Percentiles rank a stretch among this genome's conserved stretches.
Evolutionary conservation across 2,797 vertebrate genomes (phyloP).

Genomic region (Rhinatrema bivittatum): DNA sequence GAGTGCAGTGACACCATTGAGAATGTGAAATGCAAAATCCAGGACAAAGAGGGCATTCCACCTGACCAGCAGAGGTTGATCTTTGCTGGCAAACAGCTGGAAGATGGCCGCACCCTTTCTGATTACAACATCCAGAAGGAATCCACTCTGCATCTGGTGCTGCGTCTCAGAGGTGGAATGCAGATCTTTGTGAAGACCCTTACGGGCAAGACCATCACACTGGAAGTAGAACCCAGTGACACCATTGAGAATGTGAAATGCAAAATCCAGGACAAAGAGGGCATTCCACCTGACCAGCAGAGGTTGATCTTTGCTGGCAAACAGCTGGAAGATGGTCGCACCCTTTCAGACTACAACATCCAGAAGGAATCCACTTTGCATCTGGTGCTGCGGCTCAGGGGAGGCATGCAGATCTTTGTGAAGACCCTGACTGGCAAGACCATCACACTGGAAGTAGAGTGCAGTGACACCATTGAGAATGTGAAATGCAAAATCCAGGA

Average conservation of each 20-base stretch:
- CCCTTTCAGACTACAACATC: constrained; percentile 55
- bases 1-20: constrained; percentile 40
- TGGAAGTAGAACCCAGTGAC: constrained; percentile 28
- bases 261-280: constrained; percentile 44
- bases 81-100: constrained; percentile 70
- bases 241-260: constrained; percentile 50
- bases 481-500: constrained; percentile 36
- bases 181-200: constrained; percentile 43
- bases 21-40: constrained; percentile 36
- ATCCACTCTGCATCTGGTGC: constrained; percentile 43
- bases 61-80: constrained; percentile 45
- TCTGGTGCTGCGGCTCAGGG: constrained; percentile 47
- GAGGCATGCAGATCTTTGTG: constrained; percentile 11
- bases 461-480: constrained; percentile 30
- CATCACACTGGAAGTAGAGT: constrained; percentile 30
- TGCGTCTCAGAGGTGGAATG: constrained; percentile 45
- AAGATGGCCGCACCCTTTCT: constrained; percentile 60
- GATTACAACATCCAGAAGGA: constrained; percentile 65
- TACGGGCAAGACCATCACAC: constrained; percentile 32
- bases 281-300: constrained; percentile 61
- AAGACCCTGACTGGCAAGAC: constrained; percentile 27
- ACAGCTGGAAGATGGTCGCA: constrained; percentile 56
- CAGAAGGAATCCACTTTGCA: constrained; percentile 57
- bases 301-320: constrained; percentile 61
- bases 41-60: constrained; percentile 8